A percentile compares a stretch with the other conserved stretches of the same genome.
These are phyloP conservation scores for Passer montanus DNA, from an alignment of 2,113 vertebrate genomes.

Conservation along the genomic window DNA sequence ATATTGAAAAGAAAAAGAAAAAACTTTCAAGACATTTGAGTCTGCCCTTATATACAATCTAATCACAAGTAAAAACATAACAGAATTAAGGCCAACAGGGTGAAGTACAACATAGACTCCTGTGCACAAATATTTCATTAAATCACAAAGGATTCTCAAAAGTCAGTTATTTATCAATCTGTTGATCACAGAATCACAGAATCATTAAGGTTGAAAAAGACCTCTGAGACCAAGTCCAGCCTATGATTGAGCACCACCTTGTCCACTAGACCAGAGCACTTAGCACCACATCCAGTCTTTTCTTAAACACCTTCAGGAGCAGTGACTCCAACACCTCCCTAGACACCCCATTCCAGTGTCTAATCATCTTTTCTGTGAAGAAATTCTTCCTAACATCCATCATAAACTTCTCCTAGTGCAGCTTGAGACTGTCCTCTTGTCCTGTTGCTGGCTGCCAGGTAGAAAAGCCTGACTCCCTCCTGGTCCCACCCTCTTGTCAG, in stretches of 20 bases:
- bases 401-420: not conserved
- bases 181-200: not conserved
- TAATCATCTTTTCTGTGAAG: not conserved
- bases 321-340: not conserved
- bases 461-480: not conserved
- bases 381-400: not conserved
- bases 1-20: not conserved
- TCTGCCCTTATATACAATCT: not conserved
- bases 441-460: not conserved
- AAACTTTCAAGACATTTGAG: not conserved
- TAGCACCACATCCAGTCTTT: not conserved
- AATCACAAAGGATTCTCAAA: not conserved
- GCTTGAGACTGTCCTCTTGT: not conserved
- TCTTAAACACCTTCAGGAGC: not conserved
- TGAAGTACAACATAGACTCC: not conserved
- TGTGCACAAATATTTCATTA: not conserved
- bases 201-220: not conserved
- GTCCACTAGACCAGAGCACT: not conserved
- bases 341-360: not conserved
- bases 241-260: rapidly evolving
- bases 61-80: not conserved
- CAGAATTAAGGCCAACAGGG: not conserved
- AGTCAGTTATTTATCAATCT: not conserved
- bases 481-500: not conserved
- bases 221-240: not conserved